A percentile compares a stretch with the other conserved stretches of the same genome.
Evolutionary conservation across 2,888 invertebrate genomes (phyloP).

Genomic region (Drosophila rubida): DNA sequence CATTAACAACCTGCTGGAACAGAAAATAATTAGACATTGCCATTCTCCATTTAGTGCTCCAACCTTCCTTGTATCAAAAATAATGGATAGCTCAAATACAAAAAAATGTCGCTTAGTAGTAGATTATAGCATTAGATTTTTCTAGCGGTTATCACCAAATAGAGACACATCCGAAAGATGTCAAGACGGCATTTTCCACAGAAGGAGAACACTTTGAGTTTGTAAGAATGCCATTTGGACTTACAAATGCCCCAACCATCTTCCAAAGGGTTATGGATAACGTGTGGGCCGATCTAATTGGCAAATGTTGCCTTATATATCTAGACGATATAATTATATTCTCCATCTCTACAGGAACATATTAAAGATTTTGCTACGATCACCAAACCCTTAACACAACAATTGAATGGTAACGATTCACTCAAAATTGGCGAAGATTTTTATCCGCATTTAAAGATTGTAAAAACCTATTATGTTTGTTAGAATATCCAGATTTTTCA

Average conservation of each 20-base stretch:
- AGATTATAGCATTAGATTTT: not conserved
- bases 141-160: conserved; percentile 2
- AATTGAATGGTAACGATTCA: not conserved
- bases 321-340: not conserved
- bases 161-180: not conserved
- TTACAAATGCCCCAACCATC: not conserved
- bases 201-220: not conserved
- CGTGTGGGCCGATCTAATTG: not conserved
- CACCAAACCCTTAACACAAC: not conserved
- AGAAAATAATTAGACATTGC: not conserved
- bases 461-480: not conserved
- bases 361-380: not conserved
- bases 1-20: not conserved
- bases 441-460: not conserved
- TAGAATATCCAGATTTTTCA: not conserved
- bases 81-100: not conserved
- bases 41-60: not conserved
- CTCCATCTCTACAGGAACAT: not conserved
- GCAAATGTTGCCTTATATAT: not conserved
- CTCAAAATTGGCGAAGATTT: not conserved
- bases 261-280: conserved; percentile 2
- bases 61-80: not conserved
- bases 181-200: not conserved
- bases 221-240: not conserved
- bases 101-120: not conserved